A percentile compares a stretch with the other conserved stretches of the same genome.
Evolutionary conservation across 2,113 vertebrate species (phyloP).

Genomic region (Alexandromys fortis): DNA sequence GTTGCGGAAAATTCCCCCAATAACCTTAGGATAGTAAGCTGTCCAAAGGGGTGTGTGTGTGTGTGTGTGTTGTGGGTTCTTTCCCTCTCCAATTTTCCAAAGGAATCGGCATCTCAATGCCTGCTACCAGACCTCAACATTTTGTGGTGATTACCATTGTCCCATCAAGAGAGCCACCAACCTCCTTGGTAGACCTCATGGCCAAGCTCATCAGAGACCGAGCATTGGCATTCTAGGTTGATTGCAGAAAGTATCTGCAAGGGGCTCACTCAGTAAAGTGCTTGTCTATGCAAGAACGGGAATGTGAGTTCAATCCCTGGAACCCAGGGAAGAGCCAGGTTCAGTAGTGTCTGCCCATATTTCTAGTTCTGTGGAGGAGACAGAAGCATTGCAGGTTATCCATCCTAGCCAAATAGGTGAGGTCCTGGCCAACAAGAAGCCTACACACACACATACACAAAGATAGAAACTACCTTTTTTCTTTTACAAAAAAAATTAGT

Average conservation of each 20-base stretch:
- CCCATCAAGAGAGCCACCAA: constrained; percentile 4
- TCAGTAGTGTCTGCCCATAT: not conserved
- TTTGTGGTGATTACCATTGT: not conserved
- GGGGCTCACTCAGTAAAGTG: not conserved
- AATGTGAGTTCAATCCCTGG: not conserved
- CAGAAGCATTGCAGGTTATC: not conserved
- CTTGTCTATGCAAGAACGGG: too few species aligned
- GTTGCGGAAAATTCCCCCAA: not conserved
- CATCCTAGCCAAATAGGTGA: not conserved
- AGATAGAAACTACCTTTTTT: not conserved
- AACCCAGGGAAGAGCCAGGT: too few species aligned
- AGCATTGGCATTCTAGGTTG: not conserved
- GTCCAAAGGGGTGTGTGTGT: not conserved
- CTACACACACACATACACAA: not conserved
- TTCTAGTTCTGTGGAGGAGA: not conserved
- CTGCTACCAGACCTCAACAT: not conserved
- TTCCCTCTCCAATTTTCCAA: not conserved
- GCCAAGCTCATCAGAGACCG: not conserved
- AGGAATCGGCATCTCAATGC: not conserved
- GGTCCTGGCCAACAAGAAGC: not conserved
- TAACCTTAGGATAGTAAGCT: not conserved
- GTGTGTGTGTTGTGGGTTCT: too few species aligned
- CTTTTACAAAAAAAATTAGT: not conserved
- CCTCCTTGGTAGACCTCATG: not conserved
- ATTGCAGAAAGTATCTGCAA: not conserved